Evolutionary conservation across 92 coral and sea anemone genomes (phyloP).

Genomic region (Zoanthus solanderi): DNA sequence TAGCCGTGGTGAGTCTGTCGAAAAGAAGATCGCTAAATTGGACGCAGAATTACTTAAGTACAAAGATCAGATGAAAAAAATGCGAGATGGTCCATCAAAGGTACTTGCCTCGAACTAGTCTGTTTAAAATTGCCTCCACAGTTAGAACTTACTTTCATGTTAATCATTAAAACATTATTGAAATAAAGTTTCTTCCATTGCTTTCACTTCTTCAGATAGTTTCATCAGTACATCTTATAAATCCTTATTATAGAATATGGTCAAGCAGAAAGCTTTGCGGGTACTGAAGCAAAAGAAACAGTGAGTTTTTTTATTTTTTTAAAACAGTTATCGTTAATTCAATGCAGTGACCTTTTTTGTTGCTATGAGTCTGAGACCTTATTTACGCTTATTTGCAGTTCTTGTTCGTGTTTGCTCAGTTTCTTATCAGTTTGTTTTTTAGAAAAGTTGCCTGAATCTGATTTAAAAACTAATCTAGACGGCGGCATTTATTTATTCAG

Average conservation of each 20-base stretch:
- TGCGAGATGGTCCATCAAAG: conserved; percentile 99
- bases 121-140: not conserved
- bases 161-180: not conserved
- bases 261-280: conserved; percentile 94
- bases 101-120: conserved; percentile 48
- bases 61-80: conserved; percentile 99
- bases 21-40: conserved; percentile 91
- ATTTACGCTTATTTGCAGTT: not conserved
- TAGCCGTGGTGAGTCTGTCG: conserved; percentile 97
- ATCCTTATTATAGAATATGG: conserved; percentile 80
- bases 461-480: too few species aligned
- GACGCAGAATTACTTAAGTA: conserved; percentile 94
- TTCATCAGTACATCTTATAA: not conserved
- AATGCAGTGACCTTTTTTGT: not conserved
- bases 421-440: not conserved
- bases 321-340: not conserved
- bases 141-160: not conserved
- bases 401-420: not conserved
- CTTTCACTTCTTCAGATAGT: not conserved
- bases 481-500: too few species aligned
- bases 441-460: too few species aligned
- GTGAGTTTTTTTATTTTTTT: conserved; percentile 58
- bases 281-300: conserved; percentile 96
- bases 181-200: not conserved
- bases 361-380: not conserved